Base-by-base conservation (phyloP, 2,888 invertebrate species). In the Oxycera nigricornis region DNA sequence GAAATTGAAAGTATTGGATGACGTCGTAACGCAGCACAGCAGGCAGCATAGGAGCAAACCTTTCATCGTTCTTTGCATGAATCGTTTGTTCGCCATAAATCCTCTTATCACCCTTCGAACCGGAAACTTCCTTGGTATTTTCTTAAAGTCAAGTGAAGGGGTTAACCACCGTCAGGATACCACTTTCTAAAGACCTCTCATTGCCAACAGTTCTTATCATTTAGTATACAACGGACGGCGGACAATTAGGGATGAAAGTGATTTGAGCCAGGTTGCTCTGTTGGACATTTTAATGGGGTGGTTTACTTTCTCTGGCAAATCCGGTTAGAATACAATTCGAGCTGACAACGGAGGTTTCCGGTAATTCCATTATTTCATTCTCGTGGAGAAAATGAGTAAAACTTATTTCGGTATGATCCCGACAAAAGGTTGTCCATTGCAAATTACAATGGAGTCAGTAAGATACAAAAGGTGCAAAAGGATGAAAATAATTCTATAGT, bases 51-150 rank as follows among this genome's bases (percentile, higher is more conserved):
- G n/a, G 52, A 55, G 24, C 17, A 35, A 41, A 22, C 22, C 65
- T 11, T 55, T 41, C 50, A 1, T 50, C 31, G 17, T 26, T 52
- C 70, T 35, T 39, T 65, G 24, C 6, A 17, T 9, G 35, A 55
- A 4, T 20, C 65, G 24, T 65, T 65, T 20, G 22, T 24, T 39
- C 39, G 70, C 22, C 30, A 70, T 70, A 70, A 70, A 70, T 70
- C 70, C 55, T 70, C 22, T 70, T 70, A 52, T 35, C 70, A 24
- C 70, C 70, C 70, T 70, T 70, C 70, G 70, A 70, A 52, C 20
- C 70, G 31, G 70, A 52, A 70, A 70, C 31, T 52, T 28, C 17
- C 31, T 28, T 20, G 20, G 30, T 20, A 20, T 28, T 68, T 68
- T 68, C 68, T 68, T 50, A 24, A 46, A 41, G 68, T 68, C 30